Evolutionary conservation across 2,797 vertebrate species (phyloP), one percentile per base, ranked within the genome.

Genomic region (Schizothorax lantsangensis): DNA sequence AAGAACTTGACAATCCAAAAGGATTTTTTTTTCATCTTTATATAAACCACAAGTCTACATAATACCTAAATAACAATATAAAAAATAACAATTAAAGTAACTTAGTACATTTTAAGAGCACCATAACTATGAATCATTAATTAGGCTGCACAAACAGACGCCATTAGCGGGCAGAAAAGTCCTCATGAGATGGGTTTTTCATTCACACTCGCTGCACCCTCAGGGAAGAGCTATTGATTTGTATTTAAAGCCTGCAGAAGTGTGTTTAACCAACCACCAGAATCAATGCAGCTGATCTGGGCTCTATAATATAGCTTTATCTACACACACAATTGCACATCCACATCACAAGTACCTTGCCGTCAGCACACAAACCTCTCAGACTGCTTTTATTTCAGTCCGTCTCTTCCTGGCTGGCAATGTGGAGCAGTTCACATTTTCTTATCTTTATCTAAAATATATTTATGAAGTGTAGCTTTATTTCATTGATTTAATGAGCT

Each of bases 171-270:
- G 69, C 40, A 43, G 74, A 62, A 77, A 83, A 84, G 74, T 79
- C 33, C 40, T 81, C 66, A 82, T 84, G 59, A 78, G 92, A 92
- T 92, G 62, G 88, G 84, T 86, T 93, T 90, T 93, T 93, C 94
- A 92, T 91, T 90, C 79, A 86, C 47, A 33, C 71, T 79, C 83
- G 78, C 82, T 64, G 19, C 71, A 84, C 89, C 89, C 90, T 82
- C 0, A 81, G 89, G 88, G 91, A 74, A 85, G 33, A 26, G 62
- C 57, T 79, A 92, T 94, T 78, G 90, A 93, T 94, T 90, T 90
- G 84, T 90, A 90, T 93, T 94, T 93, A 92, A 91, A 89, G 86
- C 87, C 86, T 79, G 85, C 86, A 52, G 81, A 91, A 85, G 64
- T 91, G 87, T 92, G 84, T 92, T 92, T 90, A 90, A 92, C 72